A percentile compares a stretch with the other conserved stretches of the same genome.
Evolutionary conservation across 2,113 vertebrate species (phyloP).

Genomic region (Catharus bicknelli): DNA sequence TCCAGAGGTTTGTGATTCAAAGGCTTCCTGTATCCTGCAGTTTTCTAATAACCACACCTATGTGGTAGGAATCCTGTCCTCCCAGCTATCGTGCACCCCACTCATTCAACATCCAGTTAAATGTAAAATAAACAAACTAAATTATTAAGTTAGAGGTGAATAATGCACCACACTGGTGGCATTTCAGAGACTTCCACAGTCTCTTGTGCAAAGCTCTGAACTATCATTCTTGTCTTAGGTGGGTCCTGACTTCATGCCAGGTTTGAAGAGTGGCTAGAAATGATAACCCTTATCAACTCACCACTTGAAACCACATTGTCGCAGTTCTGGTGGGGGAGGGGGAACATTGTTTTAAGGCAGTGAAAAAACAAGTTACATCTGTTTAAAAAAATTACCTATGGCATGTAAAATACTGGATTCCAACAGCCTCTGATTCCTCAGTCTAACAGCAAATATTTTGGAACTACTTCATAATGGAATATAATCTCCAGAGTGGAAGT

Average conservation of each 20-base stretch:
- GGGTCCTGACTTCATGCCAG: neutral
- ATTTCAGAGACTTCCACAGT: neutral
- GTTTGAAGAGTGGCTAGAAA: slow-evolving; percentile 7
- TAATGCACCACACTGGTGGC: neutral
- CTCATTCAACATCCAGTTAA: neutral
- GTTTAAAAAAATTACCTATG: neutral
- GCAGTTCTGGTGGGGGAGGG: neutral
- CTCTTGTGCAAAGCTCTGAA: neutral
- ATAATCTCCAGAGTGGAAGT: neutral
- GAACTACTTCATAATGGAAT: neutral
- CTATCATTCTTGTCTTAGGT: neutral
- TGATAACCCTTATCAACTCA: slow-evolving; percentile 18
- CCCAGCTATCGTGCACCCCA: neutral
- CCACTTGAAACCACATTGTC: neutral
- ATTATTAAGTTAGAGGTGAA: neutral
- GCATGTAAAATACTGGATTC: neutral
- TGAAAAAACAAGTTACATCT: neutral
- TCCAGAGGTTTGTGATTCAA: neutral
- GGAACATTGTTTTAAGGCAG: neutral
- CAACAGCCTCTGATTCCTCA: neutral
- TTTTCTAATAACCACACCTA: neutral
- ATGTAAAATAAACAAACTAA: neutral
- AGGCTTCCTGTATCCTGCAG: neutral
- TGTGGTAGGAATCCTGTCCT: neutral
- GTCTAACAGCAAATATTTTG: neutral